phyloP scores from a whole-genome alignment of 2,888 invertebrate genomes.

The Cremastinae sp. region DNA sequence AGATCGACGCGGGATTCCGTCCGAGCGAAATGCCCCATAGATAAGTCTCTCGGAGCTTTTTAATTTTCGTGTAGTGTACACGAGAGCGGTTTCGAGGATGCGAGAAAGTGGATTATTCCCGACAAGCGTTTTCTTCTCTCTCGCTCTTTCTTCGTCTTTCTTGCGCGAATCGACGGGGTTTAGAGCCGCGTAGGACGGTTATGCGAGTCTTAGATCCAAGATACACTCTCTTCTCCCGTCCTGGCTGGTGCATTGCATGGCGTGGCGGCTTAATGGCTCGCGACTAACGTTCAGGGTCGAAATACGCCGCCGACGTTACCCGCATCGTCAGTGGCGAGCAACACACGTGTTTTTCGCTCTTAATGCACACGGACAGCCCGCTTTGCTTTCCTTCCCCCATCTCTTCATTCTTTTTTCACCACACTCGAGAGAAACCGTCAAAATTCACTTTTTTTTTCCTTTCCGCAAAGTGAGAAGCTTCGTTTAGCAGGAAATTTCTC shows the following conservation, averaged over 20 bases:
- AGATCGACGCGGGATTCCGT: no score
- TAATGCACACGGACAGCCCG: not conserved
- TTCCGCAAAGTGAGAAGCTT: no score
- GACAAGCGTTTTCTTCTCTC: conserved; percentile 26
- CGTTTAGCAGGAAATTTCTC: no score
- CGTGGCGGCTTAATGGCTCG: conserved; percentile 75
- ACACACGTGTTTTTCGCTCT: not conserved
- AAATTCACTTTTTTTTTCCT: no score
- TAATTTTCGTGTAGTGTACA: conserved; percentile 59
- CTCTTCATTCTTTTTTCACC: not conserved
- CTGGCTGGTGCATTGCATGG: conserved; percentile 66
- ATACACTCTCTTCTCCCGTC: conserved; percentile 66
- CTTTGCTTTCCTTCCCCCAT: not conserved
- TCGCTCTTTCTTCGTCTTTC: conserved; percentile 29
- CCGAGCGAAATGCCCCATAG: not conserved
- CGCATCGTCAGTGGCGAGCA: conserved; percentile 34
- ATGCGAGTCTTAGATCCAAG: conserved; percentile 51
- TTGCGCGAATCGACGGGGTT: conserved; percentile 17
- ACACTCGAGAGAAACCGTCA: no score
- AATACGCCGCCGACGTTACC: conserved; percentile 50
- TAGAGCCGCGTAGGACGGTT: not conserved
- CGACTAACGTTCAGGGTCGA: conserved; percentile 72
- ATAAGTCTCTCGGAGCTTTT: conserved; percentile 43
- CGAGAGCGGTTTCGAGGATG: conserved; percentile 55
- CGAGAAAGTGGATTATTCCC: conserved; percentile 39